Percentiles rank a stretch among this genome's conserved stretches.
These are phyloP conservation scores for Drosophila bocki DNA, from an alignment of 1,140 invertebrate species.

Conservation along the genomic window DNA sequence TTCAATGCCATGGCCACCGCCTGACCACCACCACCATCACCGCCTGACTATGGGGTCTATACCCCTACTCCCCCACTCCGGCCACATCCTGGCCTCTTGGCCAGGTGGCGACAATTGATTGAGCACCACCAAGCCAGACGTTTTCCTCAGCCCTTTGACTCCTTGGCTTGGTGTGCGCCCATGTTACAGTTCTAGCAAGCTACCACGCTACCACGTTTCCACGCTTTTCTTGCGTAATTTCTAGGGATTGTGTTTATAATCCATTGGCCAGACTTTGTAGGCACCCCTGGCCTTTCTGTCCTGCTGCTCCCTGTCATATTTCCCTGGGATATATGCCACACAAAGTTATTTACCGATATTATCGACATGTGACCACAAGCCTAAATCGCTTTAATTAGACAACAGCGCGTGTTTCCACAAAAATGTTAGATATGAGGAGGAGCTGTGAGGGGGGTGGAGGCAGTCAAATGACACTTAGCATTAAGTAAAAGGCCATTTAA, in stretches of 20 bases:
- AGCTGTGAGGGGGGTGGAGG: not conserved
- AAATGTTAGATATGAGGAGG: not conserved
- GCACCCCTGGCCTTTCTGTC: not conserved
- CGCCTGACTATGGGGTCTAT: not conserved
- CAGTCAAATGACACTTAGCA: constrained; percentile 70
- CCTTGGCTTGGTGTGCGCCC: not conserved
- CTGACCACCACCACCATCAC: constrained; percentile 11
- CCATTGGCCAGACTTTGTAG: not conserved
- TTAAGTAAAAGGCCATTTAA: constrained; percentile 82
- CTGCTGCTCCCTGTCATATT: constrained; percentile 14
- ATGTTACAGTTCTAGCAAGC: not conserved
- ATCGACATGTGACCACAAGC: constrained; percentile 41
- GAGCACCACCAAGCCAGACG: constrained; percentile 11
- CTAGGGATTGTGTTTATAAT: constrained; percentile 34
- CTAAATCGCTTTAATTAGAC: constrained; percentile 56
- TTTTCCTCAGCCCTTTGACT: not conserved
- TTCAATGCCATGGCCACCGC: constrained; percentile 39
- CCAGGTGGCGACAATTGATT: constrained; percentile 52
- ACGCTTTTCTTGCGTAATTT: constrained; percentile 42
- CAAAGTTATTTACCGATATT: constrained; percentile 32
- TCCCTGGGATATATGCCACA: constrained; percentile 28
- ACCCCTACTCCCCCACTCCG: not conserved
- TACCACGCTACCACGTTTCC: not conserved
- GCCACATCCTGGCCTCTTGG: not conserved
- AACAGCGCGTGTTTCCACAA: constrained; percentile 3